Conservation (phyloP, 2,797 vertebrate genomes). For the Melanotaenia pygmaea region DNA sequence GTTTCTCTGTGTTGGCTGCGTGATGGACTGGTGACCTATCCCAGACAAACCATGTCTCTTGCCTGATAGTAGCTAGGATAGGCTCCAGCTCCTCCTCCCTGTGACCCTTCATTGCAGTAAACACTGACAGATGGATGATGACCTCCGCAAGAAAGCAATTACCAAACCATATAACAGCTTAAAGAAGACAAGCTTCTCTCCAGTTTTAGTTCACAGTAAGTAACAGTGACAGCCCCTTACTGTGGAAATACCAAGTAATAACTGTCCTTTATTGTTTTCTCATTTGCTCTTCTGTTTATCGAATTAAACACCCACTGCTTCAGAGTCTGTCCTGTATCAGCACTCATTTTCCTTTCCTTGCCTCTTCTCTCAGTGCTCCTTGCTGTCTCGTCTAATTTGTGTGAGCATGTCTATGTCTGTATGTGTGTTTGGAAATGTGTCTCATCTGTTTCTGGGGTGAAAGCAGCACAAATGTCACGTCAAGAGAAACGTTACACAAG, state of each 20-base stretch:
- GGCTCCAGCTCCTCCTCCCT: background rate
- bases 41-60: background rate
- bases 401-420: slow-evolving; percentile 17
- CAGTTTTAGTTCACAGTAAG: slow-evolving; percentile 31
- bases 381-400: slow-evolving; percentile 35
- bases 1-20: background rate
- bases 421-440: slow-evolving; percentile 31
- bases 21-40: background rate
- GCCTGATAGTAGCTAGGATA: background rate
- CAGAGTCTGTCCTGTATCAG: slow-evolving; percentile 24
- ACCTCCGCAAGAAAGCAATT: slow-evolving; percentile 24
- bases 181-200: slow-evolving; percentile 38
- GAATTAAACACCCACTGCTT: slow-evolving; percentile 43
- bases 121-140: background rate
- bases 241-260: slow-evolving; percentile 22
- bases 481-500: slow-evolving; percentile 32
- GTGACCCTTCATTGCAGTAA: background rate
- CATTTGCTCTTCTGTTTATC: slow-evolving; percentile 27
- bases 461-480: slow-evolving; percentile 36
- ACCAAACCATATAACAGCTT: slow-evolving; percentile 31
- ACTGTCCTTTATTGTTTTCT: slow-evolving; percentile 36
- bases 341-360: slow-evolving; percentile 39
- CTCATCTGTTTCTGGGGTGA: slow-evolving; percentile 61
- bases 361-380: slow-evolving; percentile 21
- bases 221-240: slow-evolving; percentile 36